Evolutionary conservation across 2,888 invertebrate genomes (phyloP), one percentile per base, ranked within the genome.

Genomic region (Dolichomitus sp.): DNA sequence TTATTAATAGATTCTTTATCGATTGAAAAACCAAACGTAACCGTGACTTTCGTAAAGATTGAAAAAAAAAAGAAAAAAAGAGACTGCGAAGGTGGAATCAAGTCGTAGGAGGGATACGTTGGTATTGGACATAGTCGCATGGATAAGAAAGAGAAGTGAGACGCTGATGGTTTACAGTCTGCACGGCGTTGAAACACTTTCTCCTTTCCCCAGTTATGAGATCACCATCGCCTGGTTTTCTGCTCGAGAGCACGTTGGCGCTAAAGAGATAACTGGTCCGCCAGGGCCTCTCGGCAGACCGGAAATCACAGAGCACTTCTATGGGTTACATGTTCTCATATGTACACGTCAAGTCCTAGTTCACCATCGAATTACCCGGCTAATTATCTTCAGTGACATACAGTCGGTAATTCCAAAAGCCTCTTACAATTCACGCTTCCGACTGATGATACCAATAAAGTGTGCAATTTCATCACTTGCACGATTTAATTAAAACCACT

Each of bases 171-270:
- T 86, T 87, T 87, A 85, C 82, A 78, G 84, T 7, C 37, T 37
- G 40, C 61, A 37, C 61, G 61, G 40, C 83, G 81, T 84, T 87
- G 88, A 88, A 91, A 90, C 88, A 90, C 92, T 93, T 93, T 93
- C 93, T 91, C 93, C 92, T 93, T 93, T 93, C 91, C 89, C 91
- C 89, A 73, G 90, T 91, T 92, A 93, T 91, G 91, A 92, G 92
- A 93, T 92, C 90, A 90, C 89, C 89, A 87, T 91, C 88, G 87
- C 83, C 76, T 83, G n/a, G n/a, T 81, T 82, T 82, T 82, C 72
- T 80, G 79, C 72, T 69, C 70, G 83, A 81, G 81, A 83, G 80
- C 81, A 54, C 63, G 6, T 50, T 68, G 74, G 78, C 52, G 70
- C 45, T 81, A 75, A 79, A 70, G 57, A 74, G 45, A 57, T 57